Percentiles rank a stretch among this genome's conserved stretches.
Evolutionary conservation across 53 echinoderm and acorn worm species (phyloP).

Genomic region (Henricia sp.): DNA sequence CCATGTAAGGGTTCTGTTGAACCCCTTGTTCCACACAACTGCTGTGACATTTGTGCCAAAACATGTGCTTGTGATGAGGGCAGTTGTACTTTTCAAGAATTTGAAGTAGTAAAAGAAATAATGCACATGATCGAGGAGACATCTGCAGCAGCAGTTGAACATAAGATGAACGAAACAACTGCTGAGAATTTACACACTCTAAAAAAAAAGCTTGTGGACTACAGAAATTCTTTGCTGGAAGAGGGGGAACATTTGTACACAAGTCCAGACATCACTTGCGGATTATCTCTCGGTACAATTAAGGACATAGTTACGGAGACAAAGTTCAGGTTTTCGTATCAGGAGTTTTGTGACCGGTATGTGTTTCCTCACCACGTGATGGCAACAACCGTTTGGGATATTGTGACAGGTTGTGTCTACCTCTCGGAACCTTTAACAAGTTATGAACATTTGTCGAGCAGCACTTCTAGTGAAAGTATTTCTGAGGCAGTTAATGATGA

Average conservation of each 20-base stretch:
- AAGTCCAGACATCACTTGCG: slow-evolving; percentile 18
- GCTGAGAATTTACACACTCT: not conserved
- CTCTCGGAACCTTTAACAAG: not conserved
- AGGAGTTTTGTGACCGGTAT: slow-evolving; percentile 18
- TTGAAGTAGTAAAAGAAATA: not conserved
- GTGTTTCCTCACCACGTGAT: not conserved
- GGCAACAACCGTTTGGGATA: not conserved
- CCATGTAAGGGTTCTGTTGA: not conserved
- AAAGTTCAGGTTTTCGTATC: not conserved
- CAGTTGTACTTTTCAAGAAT: not conserved
- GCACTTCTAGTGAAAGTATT: not conserved
- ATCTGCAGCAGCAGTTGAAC: not conserved
- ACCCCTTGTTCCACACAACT: not conserved
- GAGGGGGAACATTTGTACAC: slow-evolving; percentile 6
- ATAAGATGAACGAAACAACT: not conserved
- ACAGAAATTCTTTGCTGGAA: not conserved
- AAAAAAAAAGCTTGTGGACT: not conserved
- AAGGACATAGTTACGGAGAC: not conserved
- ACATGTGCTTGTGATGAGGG: slow-evolving; percentile 25
- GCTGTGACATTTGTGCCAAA: slow-evolving; percentile 26
- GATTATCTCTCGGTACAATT: not conserved
- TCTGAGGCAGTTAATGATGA: not conserved
- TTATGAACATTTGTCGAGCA: not conserved
- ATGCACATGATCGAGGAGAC: not conserved
- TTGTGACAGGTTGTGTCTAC: not conserved